Percentiles rank a stretch among this genome's conserved stretches.
Evolutionary conservation across 1,140 invertebrate species (phyloP).

Genomic region (Manduca sexta): DNA sequence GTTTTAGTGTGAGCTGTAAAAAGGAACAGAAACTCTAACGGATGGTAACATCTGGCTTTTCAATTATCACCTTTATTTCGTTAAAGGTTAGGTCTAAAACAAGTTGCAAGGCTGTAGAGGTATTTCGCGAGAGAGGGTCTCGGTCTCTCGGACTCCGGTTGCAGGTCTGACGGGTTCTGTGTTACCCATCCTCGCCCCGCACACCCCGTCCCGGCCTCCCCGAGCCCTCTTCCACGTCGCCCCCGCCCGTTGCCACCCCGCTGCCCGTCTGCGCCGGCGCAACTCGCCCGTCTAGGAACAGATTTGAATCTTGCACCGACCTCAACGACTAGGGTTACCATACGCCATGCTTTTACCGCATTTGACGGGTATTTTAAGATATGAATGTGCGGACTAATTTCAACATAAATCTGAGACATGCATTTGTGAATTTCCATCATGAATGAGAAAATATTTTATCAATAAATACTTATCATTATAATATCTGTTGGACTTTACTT

Average conservation of each 20-base stretch:
- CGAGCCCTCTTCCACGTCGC: too few relatives aligned
- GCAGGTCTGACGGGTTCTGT: conserved; percentile 67
- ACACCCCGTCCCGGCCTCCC: conserved; percentile 9
- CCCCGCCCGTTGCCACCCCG: not conserved
- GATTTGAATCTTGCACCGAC: not conserved
- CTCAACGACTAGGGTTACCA: too few relatives aligned
- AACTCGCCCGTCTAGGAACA: not conserved
- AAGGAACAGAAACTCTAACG: conserved; percentile 41
- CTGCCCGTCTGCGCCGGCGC: too few relatives aligned
- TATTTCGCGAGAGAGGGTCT: conserved; percentile 56
- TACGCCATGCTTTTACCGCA: too few relatives aligned
- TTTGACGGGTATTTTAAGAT: too few relatives aligned
- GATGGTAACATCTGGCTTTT: not conserved
- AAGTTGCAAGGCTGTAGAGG: conserved; percentile 17
- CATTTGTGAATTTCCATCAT: too few relatives aligned
- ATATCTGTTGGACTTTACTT: too few relatives aligned
- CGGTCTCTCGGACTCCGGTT: conserved; percentile 23
- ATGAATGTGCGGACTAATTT: too few relatives aligned
- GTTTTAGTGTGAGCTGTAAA: conserved; percentile 36
- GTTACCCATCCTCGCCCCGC: conserved; percentile 43
- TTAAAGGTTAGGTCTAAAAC: conserved; percentile 12
- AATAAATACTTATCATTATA: too few relatives aligned
- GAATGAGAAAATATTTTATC: too few relatives aligned
- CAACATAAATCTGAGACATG: too few relatives aligned
- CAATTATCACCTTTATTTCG: conserved; percentile 10